Conservation (phyloP, 2,888 invertebrate genomes). For the Drosophila borealis region DNA sequence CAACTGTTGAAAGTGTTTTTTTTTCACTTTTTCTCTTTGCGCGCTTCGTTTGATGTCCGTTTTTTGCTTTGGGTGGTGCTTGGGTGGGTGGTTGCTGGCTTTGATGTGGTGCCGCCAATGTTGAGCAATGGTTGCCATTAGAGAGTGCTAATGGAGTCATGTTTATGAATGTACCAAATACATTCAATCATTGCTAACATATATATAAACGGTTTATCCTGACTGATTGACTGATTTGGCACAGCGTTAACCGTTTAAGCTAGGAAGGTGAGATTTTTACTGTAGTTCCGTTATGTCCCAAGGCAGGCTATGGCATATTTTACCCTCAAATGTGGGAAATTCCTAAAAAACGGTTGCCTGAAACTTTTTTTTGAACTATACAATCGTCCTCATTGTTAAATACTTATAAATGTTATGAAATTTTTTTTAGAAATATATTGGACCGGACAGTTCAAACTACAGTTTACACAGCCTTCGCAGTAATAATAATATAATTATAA, state of each 20-base stretch:
- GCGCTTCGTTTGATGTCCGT: conserved; percentile 62
- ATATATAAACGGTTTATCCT: neutral
- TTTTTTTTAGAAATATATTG: no score
- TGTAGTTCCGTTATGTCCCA: no score
- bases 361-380: no score
- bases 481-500: no score
- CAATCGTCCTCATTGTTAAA: no score
- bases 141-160: conserved; percentile 3
- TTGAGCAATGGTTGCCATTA: conserved; percentile 37
- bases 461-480: no score
- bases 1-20: conserved; percentile 65
- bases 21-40: conserved; percentile 36
- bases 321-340: no score
- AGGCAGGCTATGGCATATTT: no score
- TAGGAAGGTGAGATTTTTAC: no score
- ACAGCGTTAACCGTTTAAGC: neutral
- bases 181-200: conserved; percentile 6
- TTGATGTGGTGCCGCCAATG: conserved; percentile 65
- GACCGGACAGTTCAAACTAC: no score
- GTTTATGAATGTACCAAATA: neutral
- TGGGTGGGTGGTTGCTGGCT: conserved; percentile 32
- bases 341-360: no score
- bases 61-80: conserved; percentile 33
- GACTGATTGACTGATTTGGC: neutral
- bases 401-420: no score